Percentiles rank a stretch among this genome's conserved stretches.
These are phyloP conservation scores for Chaetophractus vellerosus DNA, from an alignment of 2,797 vertebrate species.

Conservation along the genomic window DNA sequence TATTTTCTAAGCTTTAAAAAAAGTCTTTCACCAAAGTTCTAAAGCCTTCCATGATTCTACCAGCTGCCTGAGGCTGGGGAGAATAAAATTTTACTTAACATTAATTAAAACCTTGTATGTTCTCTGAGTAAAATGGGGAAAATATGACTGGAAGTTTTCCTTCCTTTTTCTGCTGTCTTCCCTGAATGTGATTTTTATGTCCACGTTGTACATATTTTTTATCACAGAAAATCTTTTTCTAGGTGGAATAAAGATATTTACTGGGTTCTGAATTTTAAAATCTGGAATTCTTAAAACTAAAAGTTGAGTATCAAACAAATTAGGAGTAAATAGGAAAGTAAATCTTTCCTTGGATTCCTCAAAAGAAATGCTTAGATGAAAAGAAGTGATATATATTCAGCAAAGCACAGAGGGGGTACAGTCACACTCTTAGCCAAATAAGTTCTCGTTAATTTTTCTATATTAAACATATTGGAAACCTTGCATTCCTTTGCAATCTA, in stretches of 20 bases:
- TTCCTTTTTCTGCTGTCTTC: neutral
- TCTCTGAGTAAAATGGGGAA: neutral
- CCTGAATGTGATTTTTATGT: neutral
- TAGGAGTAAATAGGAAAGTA: neutral
- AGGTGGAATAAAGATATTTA: neutral
- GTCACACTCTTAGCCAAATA: neutral
- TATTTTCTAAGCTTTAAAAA: neutral
- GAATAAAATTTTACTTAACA: conserved; percentile 27
- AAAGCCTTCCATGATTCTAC: neutral
- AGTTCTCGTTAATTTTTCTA: neutral
- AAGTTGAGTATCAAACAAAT: neutral
- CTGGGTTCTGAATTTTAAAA: neutral
- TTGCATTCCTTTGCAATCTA: neutral
- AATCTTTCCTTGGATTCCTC: neutral
- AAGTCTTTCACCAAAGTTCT: neutral
- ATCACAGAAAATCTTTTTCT: neutral
- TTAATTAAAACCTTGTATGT: conserved; percentile 45
- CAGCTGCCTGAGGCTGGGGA: neutral
- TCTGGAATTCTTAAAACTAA: neutral
- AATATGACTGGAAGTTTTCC: neutral
- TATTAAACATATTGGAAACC: neutral
- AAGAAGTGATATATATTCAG: neutral
- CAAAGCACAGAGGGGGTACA: neutral
- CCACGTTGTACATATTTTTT: neutral
- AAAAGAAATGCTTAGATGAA: neutral